phyloP scores from a whole-genome alignment of 2,113 vertebrate species.

The Epinephelus lanceolatus region DNA sequence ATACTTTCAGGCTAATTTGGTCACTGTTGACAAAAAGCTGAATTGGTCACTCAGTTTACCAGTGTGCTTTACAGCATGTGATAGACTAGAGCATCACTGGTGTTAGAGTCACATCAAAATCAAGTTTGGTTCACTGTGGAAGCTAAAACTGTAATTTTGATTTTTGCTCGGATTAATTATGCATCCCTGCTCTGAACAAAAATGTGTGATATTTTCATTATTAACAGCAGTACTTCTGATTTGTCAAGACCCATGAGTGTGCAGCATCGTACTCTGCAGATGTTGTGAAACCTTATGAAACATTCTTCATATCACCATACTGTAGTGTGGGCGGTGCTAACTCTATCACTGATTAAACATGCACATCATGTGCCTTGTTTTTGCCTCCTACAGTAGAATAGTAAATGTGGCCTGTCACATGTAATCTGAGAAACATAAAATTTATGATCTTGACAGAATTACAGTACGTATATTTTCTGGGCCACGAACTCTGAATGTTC shows the following conservation, averaged over 20 bases:
- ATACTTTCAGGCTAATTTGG: neutral
- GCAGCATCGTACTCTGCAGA: neutral
- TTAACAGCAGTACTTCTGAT: slow-evolving; percentile 1
- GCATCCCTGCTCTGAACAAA: slow-evolving; percentile 4
- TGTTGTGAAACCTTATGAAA: slow-evolving; percentile 23
- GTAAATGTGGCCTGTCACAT: slow-evolving; percentile 23
- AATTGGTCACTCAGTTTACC: neutral
- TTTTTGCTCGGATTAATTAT: neutral
- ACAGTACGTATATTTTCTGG: slow-evolving; percentile 42
- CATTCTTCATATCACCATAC: neutral
- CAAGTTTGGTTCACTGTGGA: neutral
- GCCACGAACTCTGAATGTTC: slow-evolving; percentile 55
- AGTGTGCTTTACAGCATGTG: neutral
- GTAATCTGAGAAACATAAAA: slow-evolving; percentile 35
- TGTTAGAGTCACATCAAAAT: neutral
- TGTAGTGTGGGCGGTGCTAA: neutral
- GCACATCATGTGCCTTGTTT: slow-evolving; percentile 6
- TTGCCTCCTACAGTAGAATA: slow-evolving; percentile 22
- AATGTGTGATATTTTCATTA: neutral
- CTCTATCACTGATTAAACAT: neutral
- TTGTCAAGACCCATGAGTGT: neutral
- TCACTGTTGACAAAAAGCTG: neutral
- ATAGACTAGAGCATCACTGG: neutral
- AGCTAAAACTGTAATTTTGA: neutral
- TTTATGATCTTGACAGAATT: slow-evolving; percentile 36